phyloP scores from a whole-genome alignment of 2,113 vertebrate species.

The Scortum barcoo region DNA sequence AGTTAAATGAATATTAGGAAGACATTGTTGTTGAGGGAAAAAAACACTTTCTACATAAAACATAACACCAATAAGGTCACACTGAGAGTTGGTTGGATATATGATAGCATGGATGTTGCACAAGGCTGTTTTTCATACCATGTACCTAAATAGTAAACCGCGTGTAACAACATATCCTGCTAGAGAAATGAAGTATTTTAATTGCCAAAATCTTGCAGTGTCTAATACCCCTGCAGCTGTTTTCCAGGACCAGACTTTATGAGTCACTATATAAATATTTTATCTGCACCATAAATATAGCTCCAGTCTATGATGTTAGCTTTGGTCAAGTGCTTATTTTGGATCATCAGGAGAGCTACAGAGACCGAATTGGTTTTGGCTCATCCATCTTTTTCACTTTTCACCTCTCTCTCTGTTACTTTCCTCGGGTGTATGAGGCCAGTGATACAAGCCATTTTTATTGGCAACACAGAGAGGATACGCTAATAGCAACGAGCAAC shows the following conservation, averaged over 20 bases:
- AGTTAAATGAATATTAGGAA: background rate
- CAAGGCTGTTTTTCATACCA: background rate
- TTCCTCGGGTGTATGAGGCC: conserved; percentile 11
- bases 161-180: conserved; percentile 34
- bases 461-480: conserved; percentile 22
- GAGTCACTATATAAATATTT: conserved; percentile 81
- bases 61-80: background rate
- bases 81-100: background rate
- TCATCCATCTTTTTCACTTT: conserved; percentile 69
- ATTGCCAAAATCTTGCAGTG: conserved; percentile 61
- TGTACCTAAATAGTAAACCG: conserved; percentile 14
- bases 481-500: conserved; percentile 27
- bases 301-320: conserved; percentile 72
- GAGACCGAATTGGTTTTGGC: conserved; percentile 57
- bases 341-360: conserved; percentile 60
- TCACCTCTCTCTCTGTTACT: conserved; percentile 48
- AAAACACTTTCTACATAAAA: background rate
- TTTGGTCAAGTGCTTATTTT: conserved; percentile 81
- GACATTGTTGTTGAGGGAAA: background rate
- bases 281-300: conserved; percentile 78
- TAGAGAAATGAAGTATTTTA: conserved; percentile 49
- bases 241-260: conserved; percentile 77
- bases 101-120: background rate
- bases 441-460: conserved; percentile 35
- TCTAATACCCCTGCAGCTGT: conserved; percentile 69